Base-by-base conservation (phyloP, 2,888 invertebrate species). In the Microplitis deprimator region DNA sequence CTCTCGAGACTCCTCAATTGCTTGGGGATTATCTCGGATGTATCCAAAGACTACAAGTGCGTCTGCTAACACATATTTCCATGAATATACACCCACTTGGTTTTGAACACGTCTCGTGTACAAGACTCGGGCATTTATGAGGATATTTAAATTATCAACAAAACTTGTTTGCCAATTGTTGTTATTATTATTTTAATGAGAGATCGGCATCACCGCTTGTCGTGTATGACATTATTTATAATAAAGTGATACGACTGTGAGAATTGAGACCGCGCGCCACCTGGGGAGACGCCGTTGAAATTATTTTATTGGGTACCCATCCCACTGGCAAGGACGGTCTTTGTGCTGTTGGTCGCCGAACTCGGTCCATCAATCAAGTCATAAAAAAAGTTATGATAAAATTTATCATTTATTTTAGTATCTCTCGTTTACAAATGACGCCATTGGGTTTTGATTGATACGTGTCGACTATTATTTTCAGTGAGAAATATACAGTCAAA, bases 201-300 rank as follows among this genome's bases (percentile, higher is more conserved):
- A 29, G 29, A 29, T 29, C 29, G 29, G 29, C 29, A 29, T 29
- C 29, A 29, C 50, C 13, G 13, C 4, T 13, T 1, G 50, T 0
- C 13, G 8, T 50, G 50, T 50, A 13, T 5, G 8, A 50, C 50
- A 13, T 13, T 50, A 50, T 50, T 50, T 13, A 50, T 50, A 50
- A 65, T 77, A 77, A 79, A 82, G 77, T 84, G 85, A 84, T 80
- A 77, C 70, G 79, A 80, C 83, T 81, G 85, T 83, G 67, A 75
- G 79, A 77, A 73, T 81, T 80, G 84, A 87, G 84, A 88, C 87
- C 87, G 86, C 87, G 81, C 83, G 77, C 83, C 84, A 80, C 86
- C 86, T 79, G 85, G 79, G 80, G 87, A 77, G 86, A 77, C 82
- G 82, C 82, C 82, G 80, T 85, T 87, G 84, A 87, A 88, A 87